Conservation (phyloP, 2,797 vertebrate species). For the Rousettus madagascariensis region DNA sequence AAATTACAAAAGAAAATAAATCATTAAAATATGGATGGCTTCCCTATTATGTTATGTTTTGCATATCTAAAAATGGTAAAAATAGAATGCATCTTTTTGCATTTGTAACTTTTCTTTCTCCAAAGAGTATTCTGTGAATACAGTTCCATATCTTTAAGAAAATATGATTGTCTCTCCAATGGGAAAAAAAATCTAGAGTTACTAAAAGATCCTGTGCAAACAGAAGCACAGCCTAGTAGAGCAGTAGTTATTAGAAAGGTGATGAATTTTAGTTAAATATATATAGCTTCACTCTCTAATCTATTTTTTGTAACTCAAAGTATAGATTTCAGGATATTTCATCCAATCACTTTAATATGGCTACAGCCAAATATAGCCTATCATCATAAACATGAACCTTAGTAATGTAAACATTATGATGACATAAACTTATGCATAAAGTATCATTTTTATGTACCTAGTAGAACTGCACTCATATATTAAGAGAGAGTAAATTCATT, state of each 20-base stretch:
- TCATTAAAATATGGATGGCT: not conserved
- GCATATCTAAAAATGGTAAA: not conserved
- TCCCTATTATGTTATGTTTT: not conserved
- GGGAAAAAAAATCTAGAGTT: not conserved
- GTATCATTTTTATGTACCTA: not conserved
- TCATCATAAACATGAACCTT: not conserved
- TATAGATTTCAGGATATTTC: not conserved
- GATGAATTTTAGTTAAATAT: slow-evolving; percentile 8
- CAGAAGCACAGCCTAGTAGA: not conserved
- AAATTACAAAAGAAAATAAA: not conserved
- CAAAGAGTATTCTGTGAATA: not conserved
- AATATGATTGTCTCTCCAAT: not conserved
- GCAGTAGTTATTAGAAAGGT: not conserved
- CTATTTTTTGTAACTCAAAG: not conserved
- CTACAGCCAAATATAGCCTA: not conserved
- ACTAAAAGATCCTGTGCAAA: not conserved
- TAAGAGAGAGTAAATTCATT: slow-evolving; percentile 61
- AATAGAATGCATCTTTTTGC: not conserved
- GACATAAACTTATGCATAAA: slow-evolving; percentile 3
- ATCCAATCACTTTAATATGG: not conserved
- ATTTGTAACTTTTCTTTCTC: not conserved
- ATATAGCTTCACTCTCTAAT: not conserved
- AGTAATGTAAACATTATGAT: slow-evolving; percentile 4
- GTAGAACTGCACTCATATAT: not conserved
- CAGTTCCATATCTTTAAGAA: not conserved